Conservation (phyloP, 2,797 vertebrate genomes). For the Epinephelus malabaricus region DNA sequence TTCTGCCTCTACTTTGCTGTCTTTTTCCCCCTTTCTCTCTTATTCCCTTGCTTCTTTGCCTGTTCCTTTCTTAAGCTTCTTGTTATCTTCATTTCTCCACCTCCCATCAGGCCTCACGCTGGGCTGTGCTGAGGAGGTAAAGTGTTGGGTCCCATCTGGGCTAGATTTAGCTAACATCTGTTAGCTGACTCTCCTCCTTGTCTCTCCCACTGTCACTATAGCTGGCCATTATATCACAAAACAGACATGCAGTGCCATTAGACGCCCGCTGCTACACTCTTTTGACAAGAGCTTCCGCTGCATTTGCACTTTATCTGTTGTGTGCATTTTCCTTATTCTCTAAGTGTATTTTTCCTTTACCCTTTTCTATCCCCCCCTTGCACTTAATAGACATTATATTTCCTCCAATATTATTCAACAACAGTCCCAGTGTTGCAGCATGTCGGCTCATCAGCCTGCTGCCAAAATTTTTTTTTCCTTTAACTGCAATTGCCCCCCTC, state of each 20-base stretch:
- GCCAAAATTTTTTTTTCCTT: constrained; percentile 1
- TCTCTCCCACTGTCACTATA: constrained; percentile 40
- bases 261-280: constrained; percentile 35
- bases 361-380: not conserved
- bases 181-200: constrained; percentile 38
- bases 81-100: constrained; percentile 22
- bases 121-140: constrained; percentile 60
- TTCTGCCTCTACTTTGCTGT: not conserved
- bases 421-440: constrained; percentile 17
- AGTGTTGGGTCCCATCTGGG: constrained; percentile 72
- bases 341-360: not conserved
- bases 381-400: not conserved
- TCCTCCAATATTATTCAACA: constrained; percentile 15
- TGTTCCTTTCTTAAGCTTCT: constrained; percentile 30
- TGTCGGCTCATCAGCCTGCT: constrained; percentile 21
- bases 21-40: not conserved
- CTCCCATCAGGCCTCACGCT: constrained; percentile 49
- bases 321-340: not conserved
- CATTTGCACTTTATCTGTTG: constrained; percentile 1
- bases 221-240: constrained; percentile 50
- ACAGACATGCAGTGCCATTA: constrained; percentile 44
- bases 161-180: constrained; percentile 73
- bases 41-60: not conserved
- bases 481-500: constrained; percentile 32
- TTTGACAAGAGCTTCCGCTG: constrained; percentile 22